These are phyloP conservation scores for Pampusana beccarii DNA, from an alignment of 2,113 vertebrate genomes.

Conservation along the genomic window DNA sequence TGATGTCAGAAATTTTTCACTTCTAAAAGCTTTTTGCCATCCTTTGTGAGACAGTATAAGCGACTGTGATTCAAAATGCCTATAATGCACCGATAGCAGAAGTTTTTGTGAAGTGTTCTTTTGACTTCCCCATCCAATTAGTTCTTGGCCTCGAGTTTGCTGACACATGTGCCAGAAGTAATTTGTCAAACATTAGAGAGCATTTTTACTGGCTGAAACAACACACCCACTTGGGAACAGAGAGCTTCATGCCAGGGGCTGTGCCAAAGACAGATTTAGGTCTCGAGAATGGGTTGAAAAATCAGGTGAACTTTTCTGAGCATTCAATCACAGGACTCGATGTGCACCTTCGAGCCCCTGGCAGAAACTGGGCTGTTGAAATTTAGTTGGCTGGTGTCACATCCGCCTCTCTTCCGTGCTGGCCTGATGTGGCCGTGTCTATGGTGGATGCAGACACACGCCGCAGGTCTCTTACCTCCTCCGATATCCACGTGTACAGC, in stretches of 20 bases:
- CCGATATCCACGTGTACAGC: fast-evolving
- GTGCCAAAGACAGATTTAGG: not conserved
- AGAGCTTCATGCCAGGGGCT: not conserved
- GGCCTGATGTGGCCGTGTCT: not conserved
- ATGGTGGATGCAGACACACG: not conserved
- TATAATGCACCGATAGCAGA: not conserved
- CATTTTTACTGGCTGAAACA: not conserved
- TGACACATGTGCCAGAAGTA: not conserved
- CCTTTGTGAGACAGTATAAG: not conserved
- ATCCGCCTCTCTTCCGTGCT: not conserved
- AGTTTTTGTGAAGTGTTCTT: not conserved
- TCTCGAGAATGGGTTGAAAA: not conserved
- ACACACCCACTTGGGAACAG: not conserved
- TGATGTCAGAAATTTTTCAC: not conserved
- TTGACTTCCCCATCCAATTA: slow-evolving; percentile 4
- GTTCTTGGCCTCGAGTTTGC: not conserved
- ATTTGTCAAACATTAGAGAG: not conserved
- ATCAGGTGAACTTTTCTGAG: not conserved
- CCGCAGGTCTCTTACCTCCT: not conserved
- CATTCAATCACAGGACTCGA: not conserved
- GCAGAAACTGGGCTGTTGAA: fast-evolving
- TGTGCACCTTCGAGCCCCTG: not conserved
- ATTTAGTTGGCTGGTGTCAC: not conserved
- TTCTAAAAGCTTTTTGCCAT: slow-evolving; percentile 6
- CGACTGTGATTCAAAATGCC: not conserved